Evolutionary conservation across 2,113 vertebrate genomes (phyloP).

Genomic region (Ia io): DNA sequence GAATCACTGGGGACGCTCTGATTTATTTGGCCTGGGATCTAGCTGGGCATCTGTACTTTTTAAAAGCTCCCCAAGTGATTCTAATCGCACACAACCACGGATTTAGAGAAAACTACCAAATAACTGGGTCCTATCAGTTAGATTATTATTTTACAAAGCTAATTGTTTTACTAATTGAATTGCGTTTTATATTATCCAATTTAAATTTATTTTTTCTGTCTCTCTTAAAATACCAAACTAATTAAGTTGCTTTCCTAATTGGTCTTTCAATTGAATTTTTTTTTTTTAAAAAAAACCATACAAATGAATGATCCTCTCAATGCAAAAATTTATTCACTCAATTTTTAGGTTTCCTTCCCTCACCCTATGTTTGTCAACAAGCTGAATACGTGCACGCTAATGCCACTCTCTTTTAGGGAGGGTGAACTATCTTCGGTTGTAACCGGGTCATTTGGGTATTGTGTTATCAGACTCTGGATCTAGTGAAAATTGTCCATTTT

Average conservation of each 20-base stretch:
- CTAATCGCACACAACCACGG: background rate
- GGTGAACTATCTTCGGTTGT: background rate
- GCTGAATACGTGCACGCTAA: background rate
- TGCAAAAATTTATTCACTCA: background rate
- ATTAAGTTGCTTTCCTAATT: constrained; percentile 63
- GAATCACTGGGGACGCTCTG: background rate
- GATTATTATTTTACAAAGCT: constrained; percentile 66
- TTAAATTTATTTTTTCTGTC: constrained; percentile 49
- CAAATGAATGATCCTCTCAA: constrained; percentile 12
- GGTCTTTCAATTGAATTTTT: constrained; percentile 51
- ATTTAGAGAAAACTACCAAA: constrained; percentile 23
- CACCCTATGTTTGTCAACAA: background rate
- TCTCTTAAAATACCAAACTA: constrained; percentile 63
- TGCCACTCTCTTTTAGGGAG: background rate
- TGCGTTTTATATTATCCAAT: constrained; percentile 39
- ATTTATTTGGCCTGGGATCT: background rate
- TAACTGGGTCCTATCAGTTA: constrained; percentile 36
- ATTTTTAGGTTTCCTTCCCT: background rate
- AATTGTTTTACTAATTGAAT: constrained; percentile 67
- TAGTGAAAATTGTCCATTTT: background rate
- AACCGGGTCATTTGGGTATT: background rate
- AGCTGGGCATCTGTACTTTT: background rate
- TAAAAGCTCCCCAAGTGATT: background rate
- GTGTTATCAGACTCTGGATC: background rate
- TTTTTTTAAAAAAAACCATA: background rate